phyloP scores from a whole-genome alignment of 2,888 invertebrate species.

The Agapetus fuscipes region DNA sequence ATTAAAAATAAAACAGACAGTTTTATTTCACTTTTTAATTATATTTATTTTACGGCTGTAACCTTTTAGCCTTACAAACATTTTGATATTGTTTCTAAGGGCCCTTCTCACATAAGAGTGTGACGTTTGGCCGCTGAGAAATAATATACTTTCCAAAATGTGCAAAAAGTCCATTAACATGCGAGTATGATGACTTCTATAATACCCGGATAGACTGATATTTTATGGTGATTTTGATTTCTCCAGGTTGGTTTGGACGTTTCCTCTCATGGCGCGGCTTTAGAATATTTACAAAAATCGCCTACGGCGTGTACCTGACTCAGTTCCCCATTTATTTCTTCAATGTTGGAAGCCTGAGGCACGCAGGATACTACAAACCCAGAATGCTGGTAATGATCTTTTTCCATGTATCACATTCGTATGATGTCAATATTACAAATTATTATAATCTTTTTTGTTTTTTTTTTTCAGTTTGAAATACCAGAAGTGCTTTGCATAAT shows the following conservation, averaged over 20 bases:
- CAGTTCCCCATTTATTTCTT: conserved; percentile 57
- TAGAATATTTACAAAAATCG: conserved; percentile 48
- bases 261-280: conserved; percentile 46
- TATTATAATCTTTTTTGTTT: background rate
- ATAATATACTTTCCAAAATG: too few species aligned
- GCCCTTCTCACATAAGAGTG: background rate
- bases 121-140: too few species aligned
- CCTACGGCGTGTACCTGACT: conserved; percentile 50
- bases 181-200: too few species aligned
- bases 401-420: too few species aligned
- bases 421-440: conserved; percentile 1
- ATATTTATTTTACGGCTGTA: background rate
- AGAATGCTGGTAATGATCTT: conserved; percentile 39
- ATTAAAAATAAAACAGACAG: background rate
- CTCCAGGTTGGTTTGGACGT: conserved; percentile 36
- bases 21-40: background rate
- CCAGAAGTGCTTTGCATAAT: conserved; percentile 40
- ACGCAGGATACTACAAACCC: conserved; percentile 40
- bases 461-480: conserved; percentile 38
- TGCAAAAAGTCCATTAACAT: too few species aligned
- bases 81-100: too few species aligned
- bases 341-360: conserved; percentile 48
- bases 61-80: background rate
- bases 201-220: too few species aligned
- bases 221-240: conserved; percentile 4